phyloP scores from a whole-genome alignment of 2,797 vertebrate genomes.

The Protonibea diacanthus region DNA sequence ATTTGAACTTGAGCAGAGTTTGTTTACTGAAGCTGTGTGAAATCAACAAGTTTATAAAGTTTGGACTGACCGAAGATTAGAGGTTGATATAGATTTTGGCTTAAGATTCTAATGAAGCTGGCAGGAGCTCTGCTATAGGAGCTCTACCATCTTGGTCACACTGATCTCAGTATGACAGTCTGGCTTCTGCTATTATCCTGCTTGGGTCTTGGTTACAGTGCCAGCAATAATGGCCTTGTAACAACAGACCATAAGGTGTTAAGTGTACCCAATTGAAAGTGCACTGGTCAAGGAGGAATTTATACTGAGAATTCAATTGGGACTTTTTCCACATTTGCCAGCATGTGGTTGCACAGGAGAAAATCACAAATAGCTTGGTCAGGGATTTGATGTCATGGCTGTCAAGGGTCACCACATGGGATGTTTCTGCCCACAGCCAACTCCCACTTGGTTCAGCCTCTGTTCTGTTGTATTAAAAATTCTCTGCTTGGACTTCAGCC shows the following conservation, averaged over 20 bases:
- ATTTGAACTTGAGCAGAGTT: neutral
- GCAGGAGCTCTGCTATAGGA: neutral
- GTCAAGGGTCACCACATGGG: neutral
- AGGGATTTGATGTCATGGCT: constrained; percentile 32
- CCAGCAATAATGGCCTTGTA: constrained; percentile 12
- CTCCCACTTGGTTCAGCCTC: constrained; percentile 4
- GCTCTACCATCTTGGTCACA: neutral
- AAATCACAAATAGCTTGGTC: constrained; percentile 26
- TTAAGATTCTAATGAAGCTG: neutral
- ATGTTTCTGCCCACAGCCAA: neutral
- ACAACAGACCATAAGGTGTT: constrained; percentile 15
- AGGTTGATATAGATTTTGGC: neutral
- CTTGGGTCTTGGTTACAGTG: neutral
- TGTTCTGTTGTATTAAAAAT: neutral
- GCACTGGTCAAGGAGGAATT: constrained; percentile 24
- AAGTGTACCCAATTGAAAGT: constrained; percentile 27
- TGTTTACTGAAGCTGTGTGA: neutral
- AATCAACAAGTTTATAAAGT: constrained; percentile 8
- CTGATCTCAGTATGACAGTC: neutral
- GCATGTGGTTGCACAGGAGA: neutral
- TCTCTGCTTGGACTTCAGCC: constrained; percentile 1
- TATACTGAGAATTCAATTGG: constrained; percentile 14
- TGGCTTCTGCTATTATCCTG: neutral
- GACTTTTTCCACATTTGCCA: neutral
- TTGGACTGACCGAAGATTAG: neutral